phyloP scores from a whole-genome alignment of 2,113 vertebrate genomes.

The Cyanistes caeruleus region DNA sequence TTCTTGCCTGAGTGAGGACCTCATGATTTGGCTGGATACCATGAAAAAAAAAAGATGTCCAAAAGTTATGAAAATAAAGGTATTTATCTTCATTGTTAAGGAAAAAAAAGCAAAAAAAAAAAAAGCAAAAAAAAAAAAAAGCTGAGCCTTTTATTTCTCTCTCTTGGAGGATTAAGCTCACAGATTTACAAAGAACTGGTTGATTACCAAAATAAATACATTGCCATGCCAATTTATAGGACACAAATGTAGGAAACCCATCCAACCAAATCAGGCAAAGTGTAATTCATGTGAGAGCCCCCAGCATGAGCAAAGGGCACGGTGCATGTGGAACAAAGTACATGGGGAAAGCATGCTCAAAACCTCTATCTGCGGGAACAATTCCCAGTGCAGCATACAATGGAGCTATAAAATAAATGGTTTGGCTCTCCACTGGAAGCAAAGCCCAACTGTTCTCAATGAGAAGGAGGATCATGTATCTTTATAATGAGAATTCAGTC shows the following conservation, averaged over 20 bases:
- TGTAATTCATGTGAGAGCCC: conserved; percentile 55
- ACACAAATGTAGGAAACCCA: conserved; percentile 54
- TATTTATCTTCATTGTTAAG: conserved; percentile 64
- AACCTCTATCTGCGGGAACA: conserved; percentile 37
- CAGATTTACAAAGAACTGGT: conserved; percentile 66
- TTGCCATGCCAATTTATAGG: conserved; percentile 28
- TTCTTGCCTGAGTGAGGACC: conserved; percentile 17
- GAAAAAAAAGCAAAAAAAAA: not conserved
- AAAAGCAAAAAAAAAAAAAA: not conserved
- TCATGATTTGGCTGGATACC: conserved; percentile 14
- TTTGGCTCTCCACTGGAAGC: conserved; percentile 60
- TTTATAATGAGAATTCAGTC: conserved; percentile 71
- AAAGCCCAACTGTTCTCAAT: conserved; percentile 59
- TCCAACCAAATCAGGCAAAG: conserved; percentile 63
- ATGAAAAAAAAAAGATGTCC: conserved; percentile 23
- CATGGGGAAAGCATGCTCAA: conserved; percentile 19
- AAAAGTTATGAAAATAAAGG: conserved; percentile 67
- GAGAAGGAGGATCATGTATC: conserved; percentile 68
- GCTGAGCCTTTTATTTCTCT: conserved; percentile 42
- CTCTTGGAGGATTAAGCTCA: conserved; percentile 46
- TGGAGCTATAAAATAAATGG: conserved; percentile 64
- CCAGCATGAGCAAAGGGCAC: conserved; percentile 44
- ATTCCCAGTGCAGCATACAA: conserved; percentile 32
- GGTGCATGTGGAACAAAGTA: conserved; percentile 48
- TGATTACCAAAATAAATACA: conserved; percentile 67